These are phyloP conservation scores for Eupithecia inturbata DNA, from an alignment of 2,888 invertebrate genomes.

Conservation along the genomic window DNA sequence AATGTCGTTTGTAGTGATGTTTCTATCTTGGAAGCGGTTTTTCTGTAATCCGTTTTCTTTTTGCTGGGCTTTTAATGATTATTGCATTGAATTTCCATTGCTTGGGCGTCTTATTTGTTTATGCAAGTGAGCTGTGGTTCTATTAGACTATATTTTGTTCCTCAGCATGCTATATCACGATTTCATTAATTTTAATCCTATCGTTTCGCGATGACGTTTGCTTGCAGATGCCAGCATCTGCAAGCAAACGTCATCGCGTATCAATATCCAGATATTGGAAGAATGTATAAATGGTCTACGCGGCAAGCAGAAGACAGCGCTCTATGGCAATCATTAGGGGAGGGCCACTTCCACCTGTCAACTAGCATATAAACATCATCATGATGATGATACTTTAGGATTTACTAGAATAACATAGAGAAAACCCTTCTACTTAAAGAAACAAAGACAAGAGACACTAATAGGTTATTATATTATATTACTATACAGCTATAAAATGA, in stretches of 20 bases:
- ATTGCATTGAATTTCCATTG: constrained; percentile 45
- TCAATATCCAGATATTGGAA: no score
- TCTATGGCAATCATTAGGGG: not conserved
- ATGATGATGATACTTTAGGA: not conserved
- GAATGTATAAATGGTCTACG: not conserved
- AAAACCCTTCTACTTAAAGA: not conserved
- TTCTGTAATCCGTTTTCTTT: constrained; percentile 48
- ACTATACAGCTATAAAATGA: not conserved
- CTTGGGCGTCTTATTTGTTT: constrained; percentile 42
- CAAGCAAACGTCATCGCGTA: no score
- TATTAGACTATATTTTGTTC: not conserved
- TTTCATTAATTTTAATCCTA: not conserved
- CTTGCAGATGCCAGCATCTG: not conserved
- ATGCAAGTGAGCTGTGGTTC: not conserved
- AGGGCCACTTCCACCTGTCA: not conserved
- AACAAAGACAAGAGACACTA: not conserved
- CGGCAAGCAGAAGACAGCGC: not conserved
- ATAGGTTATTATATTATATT: constrained; percentile 6
- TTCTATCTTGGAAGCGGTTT: constrained; percentile 61
- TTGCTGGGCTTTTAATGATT: constrained; percentile 47
- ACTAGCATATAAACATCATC: not conserved
- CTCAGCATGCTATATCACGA: not conserved
- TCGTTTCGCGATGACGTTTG: not conserved
- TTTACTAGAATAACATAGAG: not conserved
- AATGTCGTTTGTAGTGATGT: constrained; percentile 67